phyloP scores from a whole-genome alignment of 1,140 invertebrate genomes.

The Bombus huntii region DNA sequence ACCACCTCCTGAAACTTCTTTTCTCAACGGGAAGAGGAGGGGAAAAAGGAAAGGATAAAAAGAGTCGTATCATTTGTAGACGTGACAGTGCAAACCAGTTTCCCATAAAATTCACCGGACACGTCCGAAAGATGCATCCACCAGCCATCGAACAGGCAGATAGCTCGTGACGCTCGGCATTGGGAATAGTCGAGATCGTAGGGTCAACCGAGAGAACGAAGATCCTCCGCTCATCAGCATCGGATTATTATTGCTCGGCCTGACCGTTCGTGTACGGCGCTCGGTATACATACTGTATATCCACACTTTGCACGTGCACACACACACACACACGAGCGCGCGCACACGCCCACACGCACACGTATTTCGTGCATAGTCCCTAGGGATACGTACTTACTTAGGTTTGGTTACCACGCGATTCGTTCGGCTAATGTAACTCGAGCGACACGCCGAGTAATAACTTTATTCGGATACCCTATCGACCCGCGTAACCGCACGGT shows the following conservation, averaged over 20 bases:
- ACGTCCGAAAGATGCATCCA: slow-evolving; percentile 32
- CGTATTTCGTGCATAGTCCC: not conserved
- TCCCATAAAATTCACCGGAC: slow-evolving; percentile 29
- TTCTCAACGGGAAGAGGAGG: not conserved
- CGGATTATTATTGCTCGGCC: slow-evolving; percentile 61
- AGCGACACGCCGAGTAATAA: slow-evolving; percentile 71
- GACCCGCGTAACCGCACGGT: slow-evolving; percentile 68
- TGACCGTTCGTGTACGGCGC: slow-evolving; percentile 23
- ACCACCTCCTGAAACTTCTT: not conserved
- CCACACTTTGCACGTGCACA: slow-evolving; percentile 17
- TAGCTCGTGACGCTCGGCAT: slow-evolving; percentile 32
- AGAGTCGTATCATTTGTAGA: slow-evolving; percentile 17
- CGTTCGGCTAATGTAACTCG: slow-evolving; percentile 60
- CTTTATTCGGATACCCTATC: slow-evolving; percentile 72
- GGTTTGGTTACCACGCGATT: slow-evolving; percentile 53
- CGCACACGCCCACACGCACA: not conserved
- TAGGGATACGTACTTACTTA: not conserved
- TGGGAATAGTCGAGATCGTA: slow-evolving; percentile 36
- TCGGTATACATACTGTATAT: not conserved
- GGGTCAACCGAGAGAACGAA: slow-evolving; percentile 36
- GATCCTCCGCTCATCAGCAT: slow-evolving; percentile 61
- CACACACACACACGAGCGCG: rapidly evolving
- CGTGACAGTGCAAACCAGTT: slow-evolving; percentile 36
- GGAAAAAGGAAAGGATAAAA: not conserved
- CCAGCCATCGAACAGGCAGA: slow-evolving; percentile 20